Percentiles rank a stretch among this genome's conserved stretches.
phyloP scores from a whole-genome alignment of 2,113 vertebrate genomes.

The Prochilodus magdalenae region DNA sequence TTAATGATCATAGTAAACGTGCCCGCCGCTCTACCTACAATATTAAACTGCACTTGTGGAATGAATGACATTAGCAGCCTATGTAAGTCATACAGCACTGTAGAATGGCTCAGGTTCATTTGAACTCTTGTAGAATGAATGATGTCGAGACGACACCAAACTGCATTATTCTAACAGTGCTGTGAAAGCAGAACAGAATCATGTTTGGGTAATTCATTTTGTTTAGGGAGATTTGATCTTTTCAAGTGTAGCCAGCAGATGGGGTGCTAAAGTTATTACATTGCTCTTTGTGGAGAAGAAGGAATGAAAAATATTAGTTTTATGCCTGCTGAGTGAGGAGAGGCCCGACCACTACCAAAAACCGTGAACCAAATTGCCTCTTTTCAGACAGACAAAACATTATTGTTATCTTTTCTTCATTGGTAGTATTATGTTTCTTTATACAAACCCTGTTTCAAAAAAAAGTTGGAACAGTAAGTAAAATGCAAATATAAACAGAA shows the following conservation, averaged over 20 bases:
- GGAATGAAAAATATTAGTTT: constrained; percentile 33
- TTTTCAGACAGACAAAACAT: neutral
- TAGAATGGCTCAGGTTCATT: neutral
- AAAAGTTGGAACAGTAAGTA: too few species aligned
- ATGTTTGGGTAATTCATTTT: neutral
- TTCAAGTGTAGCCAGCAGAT: constrained; percentile 30
- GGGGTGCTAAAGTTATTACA: constrained; percentile 17
- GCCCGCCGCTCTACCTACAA: neutral
- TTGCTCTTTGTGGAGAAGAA: neutral
- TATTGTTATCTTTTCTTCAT: neutral
- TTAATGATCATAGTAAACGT: constrained; percentile 44
- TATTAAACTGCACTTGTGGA: neutral
- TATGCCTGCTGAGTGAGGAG: constrained; percentile 30
- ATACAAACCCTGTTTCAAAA: too few species aligned
- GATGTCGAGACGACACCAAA: neutral
- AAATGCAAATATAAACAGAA: too few species aligned
- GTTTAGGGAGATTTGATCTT: neutral
- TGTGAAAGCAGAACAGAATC: neutral
- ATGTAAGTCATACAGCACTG: neutral
- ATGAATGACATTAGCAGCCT: neutral
- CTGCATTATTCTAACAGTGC: neutral
- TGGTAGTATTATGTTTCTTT: neutral
- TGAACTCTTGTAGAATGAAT: neutral
- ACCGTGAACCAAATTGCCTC: neutral
- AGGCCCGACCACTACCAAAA: neutral